Percentiles rank a stretch among this genome's conserved stretches.
phyloP scores from a whole-genome alignment of 2,797 vertebrate species.

The Mus minutoides region DNA sequence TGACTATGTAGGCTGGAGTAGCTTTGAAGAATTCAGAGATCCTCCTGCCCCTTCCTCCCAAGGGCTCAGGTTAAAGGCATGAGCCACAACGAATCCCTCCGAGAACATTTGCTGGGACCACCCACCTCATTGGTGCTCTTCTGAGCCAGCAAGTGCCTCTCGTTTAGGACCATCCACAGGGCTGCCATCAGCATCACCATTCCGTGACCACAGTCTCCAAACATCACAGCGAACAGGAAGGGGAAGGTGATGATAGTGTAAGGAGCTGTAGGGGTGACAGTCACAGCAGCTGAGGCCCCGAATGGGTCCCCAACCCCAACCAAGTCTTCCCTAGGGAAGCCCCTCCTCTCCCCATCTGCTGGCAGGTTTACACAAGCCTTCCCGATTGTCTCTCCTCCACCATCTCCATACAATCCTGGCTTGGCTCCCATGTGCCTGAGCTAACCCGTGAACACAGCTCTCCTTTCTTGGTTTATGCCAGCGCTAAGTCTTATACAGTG shows the following conservation, averaged over 20 bases:
- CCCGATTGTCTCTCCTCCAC: neutral
- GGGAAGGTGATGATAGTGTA: slow-evolving; percentile 92
- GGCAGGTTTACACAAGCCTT: neutral
- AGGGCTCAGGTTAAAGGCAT: neutral
- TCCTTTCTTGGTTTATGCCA: neutral
- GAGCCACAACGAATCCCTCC: accelerated
- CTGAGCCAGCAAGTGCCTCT: slow-evolving; percentile 85
- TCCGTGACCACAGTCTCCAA: slow-evolving; percentile 91
- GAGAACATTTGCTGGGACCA: neutral
- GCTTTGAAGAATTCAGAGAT: neutral
- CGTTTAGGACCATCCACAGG: slow-evolving; percentile 89
- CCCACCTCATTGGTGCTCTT: slow-evolving; percentile 89
- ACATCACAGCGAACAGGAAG: slow-evolving; percentile 94
- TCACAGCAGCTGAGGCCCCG: neutral
- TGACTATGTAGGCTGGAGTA: neutral
- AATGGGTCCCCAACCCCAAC: accelerated
- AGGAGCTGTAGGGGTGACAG: slow-evolving; percentile 84
- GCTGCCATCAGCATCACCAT: slow-evolving; percentile 88
- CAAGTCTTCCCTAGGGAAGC: accelerated
- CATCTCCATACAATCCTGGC: neutral
- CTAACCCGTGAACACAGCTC: neutral
- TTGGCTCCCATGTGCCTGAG: neutral
- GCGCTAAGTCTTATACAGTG: neutral
- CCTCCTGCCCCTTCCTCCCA: neutral
- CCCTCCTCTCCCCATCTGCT: accelerated